Evolutionary conservation across 2,888 invertebrate genomes (phyloP), one percentile per base, ranked within the genome.

Genomic region (Piscicola geometra): DNA sequence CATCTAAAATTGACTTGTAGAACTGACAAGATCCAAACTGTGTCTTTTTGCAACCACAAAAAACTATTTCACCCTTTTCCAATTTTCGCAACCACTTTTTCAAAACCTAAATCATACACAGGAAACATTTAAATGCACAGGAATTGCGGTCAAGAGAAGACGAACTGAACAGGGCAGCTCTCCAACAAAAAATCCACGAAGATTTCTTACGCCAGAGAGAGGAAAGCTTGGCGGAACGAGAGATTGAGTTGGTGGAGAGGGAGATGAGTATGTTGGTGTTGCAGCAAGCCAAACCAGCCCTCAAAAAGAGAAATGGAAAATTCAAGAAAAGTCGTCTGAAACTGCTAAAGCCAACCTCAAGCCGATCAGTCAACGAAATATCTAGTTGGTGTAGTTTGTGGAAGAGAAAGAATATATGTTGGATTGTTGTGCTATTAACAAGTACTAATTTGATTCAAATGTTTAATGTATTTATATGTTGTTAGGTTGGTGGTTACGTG

Each of bases 101-200:
- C 64, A n/a, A 21, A 18, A 15, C 0, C 28, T 28, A 0, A 33
- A 35, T 25, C 15, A 21, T n/a, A 68, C 0, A 32, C 0, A 68
- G n/a, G 36, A n/a, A n/a, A n/a, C n/a, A n/a, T 72, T 35, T 33
- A 36, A 66, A 15, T 25, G 25, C 86, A 5, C 87, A 96, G 96
- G 96, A 97, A 88, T 87, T 97, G 86, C 90, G 94, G 81, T 93
- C 92, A 83, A 66, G 94, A 82, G 96, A 97, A 86, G 95, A 96
- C 86, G 93, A 96, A 86, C 88, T 97, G 77, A 91, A 91, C 1
- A 90, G 91, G 79, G 93, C 93, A n/a, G 91, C 93, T 83, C 88
- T 92, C 79, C 91, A 94, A 83, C 96, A 96, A 86, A 88, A 91
- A 81, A 90, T 92, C 81, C 90, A 93, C 83, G 95, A 94, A 82